Evolutionary conservation across 2,888 invertebrate species (phyloP).

Genomic region (Phalangium opilio): DNA sequence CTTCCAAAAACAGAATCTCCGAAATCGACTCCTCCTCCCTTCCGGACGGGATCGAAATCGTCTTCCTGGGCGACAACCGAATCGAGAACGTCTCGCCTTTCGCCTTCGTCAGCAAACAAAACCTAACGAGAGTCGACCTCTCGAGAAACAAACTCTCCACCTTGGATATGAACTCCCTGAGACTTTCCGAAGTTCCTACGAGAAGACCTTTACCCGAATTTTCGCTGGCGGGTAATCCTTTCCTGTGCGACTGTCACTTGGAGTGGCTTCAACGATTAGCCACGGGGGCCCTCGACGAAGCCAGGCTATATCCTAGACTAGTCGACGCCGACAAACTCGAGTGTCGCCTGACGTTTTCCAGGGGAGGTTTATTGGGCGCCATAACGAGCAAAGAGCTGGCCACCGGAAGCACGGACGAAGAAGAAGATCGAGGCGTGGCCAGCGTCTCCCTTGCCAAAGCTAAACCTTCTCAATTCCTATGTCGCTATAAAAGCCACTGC

Average conservation of each 20-base stretch:
- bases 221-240: conserved; percentile 21
- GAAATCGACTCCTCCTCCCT: conserved; percentile 49
- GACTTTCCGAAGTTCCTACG: conserved; percentile 60
- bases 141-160: conserved; percentile 81
- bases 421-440: background rate
- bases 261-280: conserved; percentile 59
- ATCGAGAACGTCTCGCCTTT: conserved; percentile 71
- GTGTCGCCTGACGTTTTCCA: conserved; percentile 49
- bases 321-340: conserved; percentile 68
- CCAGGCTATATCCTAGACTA: conserved; percentile 61
- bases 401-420: background rate
- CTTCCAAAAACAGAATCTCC: conserved; percentile 68
- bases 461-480: conserved; percentile 45
- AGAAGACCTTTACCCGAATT: conserved; percentile 32
- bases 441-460: conserved; percentile 13
- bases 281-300: conserved; percentile 43
- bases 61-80: conserved; percentile 69
- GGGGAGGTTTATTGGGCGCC: conserved; percentile 3
- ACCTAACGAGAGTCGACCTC: conserved; percentile 75
- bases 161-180: conserved; percentile 73
- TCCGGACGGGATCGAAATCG: conserved; percentile 67
- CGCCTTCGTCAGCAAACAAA: conserved; percentile 72
- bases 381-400: background rate
- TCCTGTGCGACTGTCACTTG: conserved; percentile 77
- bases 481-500: conserved; percentile 69